phyloP scores from a whole-genome alignment of 2,888 invertebrate species.

The Clusia tigrina region DNA sequence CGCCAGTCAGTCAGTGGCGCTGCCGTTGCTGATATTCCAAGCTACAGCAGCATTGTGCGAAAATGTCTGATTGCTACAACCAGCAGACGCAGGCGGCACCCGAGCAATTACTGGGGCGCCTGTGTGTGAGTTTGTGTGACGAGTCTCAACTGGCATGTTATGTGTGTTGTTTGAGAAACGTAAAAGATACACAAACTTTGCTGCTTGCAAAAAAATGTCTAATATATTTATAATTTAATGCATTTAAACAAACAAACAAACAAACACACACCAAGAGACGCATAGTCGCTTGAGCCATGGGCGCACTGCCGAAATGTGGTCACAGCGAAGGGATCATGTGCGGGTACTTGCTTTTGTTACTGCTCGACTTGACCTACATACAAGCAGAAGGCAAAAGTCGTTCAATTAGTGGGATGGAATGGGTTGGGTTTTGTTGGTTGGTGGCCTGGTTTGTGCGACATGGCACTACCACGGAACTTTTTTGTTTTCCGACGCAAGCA shows the following conservation, averaged over 20 bases:
- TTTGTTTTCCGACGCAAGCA: too few relatives aligned
- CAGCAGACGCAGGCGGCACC: neutral
- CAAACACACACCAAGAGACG: neutral
- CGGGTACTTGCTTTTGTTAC: too few relatives aligned
- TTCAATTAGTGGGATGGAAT: too few relatives aligned
- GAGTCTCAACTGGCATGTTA: neutral
- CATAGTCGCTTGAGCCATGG: neutral
- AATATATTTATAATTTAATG: neutral
- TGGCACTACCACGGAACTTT: too few relatives aligned
- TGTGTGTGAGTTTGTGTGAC: neutral
- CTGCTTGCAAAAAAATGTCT: neutral
- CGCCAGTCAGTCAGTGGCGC: neutral
- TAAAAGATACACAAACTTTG: neutral
- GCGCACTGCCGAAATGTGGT: neutral
- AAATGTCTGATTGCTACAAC: slow-evolving; percentile 3
- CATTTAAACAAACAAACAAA: neutral
- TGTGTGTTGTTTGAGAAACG: neutral
- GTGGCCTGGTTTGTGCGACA: too few relatives aligned
- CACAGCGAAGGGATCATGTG: too few relatives aligned
- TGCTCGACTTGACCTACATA: slow-evolving; percentile 4
- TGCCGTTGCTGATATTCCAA: neutral
- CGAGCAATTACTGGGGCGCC: slow-evolving; percentile 3
- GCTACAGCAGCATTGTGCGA: slow-evolving; percentile 3
- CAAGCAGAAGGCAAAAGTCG: slow-evolving; percentile 4
- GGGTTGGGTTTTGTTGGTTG: too few relatives aligned